Percentiles rank a stretch among this genome's conserved stretches.
Evolutionary conservation across 2,888 invertebrate species (phyloP).

Genomic region (Xestoiulus laeticollis): DNA sequence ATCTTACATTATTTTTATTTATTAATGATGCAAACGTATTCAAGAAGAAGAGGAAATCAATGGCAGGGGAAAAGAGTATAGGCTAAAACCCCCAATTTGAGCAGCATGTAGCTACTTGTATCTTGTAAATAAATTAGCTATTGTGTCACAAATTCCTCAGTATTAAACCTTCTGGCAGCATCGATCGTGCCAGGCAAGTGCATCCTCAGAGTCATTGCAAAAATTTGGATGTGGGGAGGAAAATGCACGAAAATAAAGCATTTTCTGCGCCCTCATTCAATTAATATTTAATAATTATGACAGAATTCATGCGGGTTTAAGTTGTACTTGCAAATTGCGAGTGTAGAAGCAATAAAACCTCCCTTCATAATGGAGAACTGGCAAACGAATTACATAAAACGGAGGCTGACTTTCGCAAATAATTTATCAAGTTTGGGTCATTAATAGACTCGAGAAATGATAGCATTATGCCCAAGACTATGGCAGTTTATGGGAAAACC

Average conservation of each 20-base stretch:
- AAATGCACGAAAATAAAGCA: not conserved
- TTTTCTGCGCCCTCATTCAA: constrained; percentile 19
- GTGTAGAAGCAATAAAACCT: not conserved
- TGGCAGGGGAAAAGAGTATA: not conserved
- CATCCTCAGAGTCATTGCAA: not conserved
- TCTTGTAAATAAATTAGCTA: constrained; percentile 26
- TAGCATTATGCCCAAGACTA: not conserved
- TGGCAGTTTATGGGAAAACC: not conserved
- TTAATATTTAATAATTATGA: constrained; percentile 26
- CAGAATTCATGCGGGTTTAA: constrained; percentile 26
- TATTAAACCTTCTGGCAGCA: not conserved
- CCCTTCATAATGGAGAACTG: not conserved
- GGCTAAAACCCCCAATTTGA: not conserved
- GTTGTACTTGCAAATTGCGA: constrained; percentile 26
- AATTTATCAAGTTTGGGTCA: not conserved
- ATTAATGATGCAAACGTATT: constrained; percentile 18
- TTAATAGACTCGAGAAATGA: not conserved
- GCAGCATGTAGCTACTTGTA: not conserved
- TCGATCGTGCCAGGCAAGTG: not conserved
- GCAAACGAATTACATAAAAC: not conserved
- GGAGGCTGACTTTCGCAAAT: not conserved
- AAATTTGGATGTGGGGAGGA: not conserved
- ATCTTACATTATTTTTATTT: constrained; percentile 18
- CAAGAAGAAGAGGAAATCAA: not conserved
- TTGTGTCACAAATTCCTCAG: constrained; percentile 18